A percentile compares a stretch with the other conserved stretches of the same genome.
These are phyloP conservation scores for Caloenas nicobarica DNA, from an alignment of 2,113 vertebrate species.

Conservation along the genomic window DNA sequence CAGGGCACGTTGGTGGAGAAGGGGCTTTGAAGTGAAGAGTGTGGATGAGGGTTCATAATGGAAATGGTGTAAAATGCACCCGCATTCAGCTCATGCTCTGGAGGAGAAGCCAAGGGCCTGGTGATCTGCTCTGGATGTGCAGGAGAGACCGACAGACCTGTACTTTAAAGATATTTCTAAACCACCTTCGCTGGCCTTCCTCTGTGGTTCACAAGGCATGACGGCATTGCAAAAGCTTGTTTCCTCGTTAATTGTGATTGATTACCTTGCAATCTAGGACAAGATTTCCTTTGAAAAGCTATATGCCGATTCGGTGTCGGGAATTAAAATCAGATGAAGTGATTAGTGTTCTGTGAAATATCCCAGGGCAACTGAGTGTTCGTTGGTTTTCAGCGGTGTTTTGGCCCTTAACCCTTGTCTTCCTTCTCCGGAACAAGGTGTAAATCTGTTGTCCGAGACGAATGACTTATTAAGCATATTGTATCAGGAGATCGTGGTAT, in stretches of 20 bases:
- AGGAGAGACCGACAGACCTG: neutral
- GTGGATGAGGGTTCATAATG: neutral
- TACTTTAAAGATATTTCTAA: neutral
- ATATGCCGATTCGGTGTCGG: slow-evolving; percentile 29
- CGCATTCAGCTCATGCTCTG: fast-evolving
- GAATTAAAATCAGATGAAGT: slow-evolving; percentile 62
- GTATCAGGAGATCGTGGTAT: neutral
- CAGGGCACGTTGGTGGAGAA: fast-evolving
- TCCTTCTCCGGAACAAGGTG: neutral
- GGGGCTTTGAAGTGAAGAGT: fast-evolving
- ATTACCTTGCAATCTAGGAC: slow-evolving; percentile 54
- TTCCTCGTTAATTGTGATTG: slow-evolving; percentile 47
- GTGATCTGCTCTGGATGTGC: neutral
- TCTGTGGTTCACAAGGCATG: neutral
- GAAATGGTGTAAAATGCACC: neutral
- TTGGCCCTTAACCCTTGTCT: slow-evolving; percentile 16
- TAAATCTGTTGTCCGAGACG: fast-evolving
- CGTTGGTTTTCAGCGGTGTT: neutral
- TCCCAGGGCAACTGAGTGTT: neutral
- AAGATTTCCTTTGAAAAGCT: slow-evolving; percentile 56
- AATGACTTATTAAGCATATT: neutral
- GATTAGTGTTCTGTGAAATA: slow-evolving; percentile 10
- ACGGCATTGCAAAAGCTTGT: neutral
- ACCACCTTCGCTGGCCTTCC: neutral
- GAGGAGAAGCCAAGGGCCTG: neutral